Percentiles rank a stretch among this genome's conserved stretches.
phyloP scores from a whole-genome alignment of 1,140 invertebrate species.

The Plectrocnemia conspersa region DNA sequence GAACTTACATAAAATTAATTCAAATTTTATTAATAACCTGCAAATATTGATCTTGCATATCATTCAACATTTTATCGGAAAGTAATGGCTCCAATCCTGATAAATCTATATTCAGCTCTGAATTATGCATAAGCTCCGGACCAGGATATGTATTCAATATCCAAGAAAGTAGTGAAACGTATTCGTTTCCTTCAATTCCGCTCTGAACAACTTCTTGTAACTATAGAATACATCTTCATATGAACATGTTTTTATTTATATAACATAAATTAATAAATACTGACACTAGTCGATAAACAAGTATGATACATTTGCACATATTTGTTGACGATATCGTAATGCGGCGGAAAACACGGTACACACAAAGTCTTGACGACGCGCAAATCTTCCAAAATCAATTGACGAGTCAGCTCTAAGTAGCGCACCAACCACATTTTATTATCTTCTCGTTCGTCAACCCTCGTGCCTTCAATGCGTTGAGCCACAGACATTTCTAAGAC shows the following conservation, averaged over 20 bases:
- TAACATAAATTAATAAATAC: slow-evolving; percentile 37
- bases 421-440: slow-evolving; percentile 96
- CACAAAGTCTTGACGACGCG: slow-evolving; percentile 89
- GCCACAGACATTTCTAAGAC: slow-evolving; percentile 80
- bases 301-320: slow-evolving; percentile 94
- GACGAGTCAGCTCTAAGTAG: slow-evolving; percentile 70
- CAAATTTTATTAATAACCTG: too few relatives aligned
- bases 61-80: slow-evolving; percentile 66
- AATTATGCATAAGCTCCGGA: slow-evolving; percentile 79
- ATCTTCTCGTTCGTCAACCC: slow-evolving; percentile 83
- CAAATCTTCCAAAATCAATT: slow-evolving; percentile 86
- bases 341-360: slow-evolving; percentile 92
- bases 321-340: slow-evolving; percentile 86
- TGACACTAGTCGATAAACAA: slow-evolving; percentile 78
- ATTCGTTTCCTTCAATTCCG: slow-evolving; percentile 93
- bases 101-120: slow-evolving; percentile 78
- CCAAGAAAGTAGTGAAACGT: slow-evolving; percentile 92
- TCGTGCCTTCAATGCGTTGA: slow-evolving; percentile 81
- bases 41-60: slow-evolving; percentile 79
- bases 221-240: slow-evolving; percentile 43
- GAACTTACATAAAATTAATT: too few relatives aligned
- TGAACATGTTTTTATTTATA: neutral
- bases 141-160: slow-evolving; percentile 82
- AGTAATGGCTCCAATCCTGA: slow-evolving; percentile 69
- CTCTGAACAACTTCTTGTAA: slow-evolving; percentile 81